These are phyloP conservation scores for Brachirus orientalis DNA, from an alignment of 2,113 vertebrate genomes.

Conservation along the genomic window DNA sequence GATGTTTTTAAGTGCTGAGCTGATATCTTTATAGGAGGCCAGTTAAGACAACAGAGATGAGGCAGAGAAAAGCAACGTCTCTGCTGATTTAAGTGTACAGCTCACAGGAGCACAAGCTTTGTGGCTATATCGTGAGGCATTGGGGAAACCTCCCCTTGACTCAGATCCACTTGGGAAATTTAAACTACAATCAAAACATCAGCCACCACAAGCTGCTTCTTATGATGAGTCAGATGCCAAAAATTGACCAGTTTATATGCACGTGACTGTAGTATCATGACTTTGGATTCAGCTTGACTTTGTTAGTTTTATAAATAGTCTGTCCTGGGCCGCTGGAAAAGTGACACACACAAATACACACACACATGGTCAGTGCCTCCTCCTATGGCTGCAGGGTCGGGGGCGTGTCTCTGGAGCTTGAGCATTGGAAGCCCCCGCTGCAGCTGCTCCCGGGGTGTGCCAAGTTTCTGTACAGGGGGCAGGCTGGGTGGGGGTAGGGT, in stretches of 20 bases:
- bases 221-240: constrained; percentile 61
- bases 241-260: constrained; percentile 42
- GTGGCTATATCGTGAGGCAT: constrained; percentile 35
- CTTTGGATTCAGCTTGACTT: constrained; percentile 35
- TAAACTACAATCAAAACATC: constrained; percentile 71
- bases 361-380: constrained; percentile 66
- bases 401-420: constrained; percentile 68
- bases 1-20: not conserved
- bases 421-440: constrained; percentile 74
- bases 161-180: constrained; percentile 72
- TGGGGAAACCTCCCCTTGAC: constrained; percentile 45
- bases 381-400: constrained; percentile 69
- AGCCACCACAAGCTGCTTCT: constrained; percentile 60
- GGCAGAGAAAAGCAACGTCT: constrained; percentile 6
- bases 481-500: constrained; percentile 67
- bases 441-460: constrained; percentile 83
- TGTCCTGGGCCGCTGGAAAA: constrained; percentile 48
- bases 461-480: constrained; percentile 79
- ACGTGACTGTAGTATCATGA: constrained; percentile 30
- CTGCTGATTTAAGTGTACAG: not conserved
- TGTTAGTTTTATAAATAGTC: constrained; percentile 41
- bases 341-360: constrained; percentile 42
- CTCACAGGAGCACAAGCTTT: constrained; percentile 21
- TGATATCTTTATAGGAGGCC: too few species aligned
- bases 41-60: not conserved